Base-by-base conservation (phyloP, 2,797 vertebrate species). In the Chromis chromis region DNA sequence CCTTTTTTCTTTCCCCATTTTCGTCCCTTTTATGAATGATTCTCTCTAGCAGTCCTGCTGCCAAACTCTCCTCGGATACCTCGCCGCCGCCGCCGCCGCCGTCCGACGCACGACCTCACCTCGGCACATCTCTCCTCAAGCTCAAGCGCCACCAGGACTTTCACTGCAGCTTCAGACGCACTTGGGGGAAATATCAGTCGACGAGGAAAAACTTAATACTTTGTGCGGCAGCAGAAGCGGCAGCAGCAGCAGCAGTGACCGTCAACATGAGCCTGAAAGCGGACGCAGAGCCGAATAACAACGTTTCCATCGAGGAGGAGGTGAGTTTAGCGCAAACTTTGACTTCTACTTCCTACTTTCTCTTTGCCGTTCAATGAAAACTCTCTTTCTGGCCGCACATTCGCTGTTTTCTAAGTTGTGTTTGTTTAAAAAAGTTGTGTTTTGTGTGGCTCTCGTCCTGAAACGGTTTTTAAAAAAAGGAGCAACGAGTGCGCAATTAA, bases 261-360 rank as follows among this genome's bases (percentile, higher is more conserved):
- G 86, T 66, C 86, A 89, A 69, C 81, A 96, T 96, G 95, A 96
- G 95, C 68, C 90, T 95, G 40, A 95, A 95, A 74, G 67, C 91
- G 1, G 95, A 95, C 81, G 79, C 93, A 13, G 95, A 96, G 89
- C 89, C 94, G 2, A 95, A 90, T 55, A 95, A 90, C 92, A 95
- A 88, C 80, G 93, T 95, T 13, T 91, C 94, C 72, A 91, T 94
- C 76, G 95, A 96, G 68, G 95, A 96, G 83, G 95, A 96, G 95
- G 95, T 95, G 87, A 94, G 92, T 77, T 44, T 1, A 0, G 11
- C 1, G 28, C 0, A 13, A 63, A 49, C 36, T 66, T 63, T 28
- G 0, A 6, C 54, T 13, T 19, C 4, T 14, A 42, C 2, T 56
- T 42, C 13, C 2, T 12, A 9, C 22, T 1, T 2, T 22, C 53